phyloP scores from a whole-genome alignment of 2,797 vertebrate genomes.

The Odontamblyopus lacepedii region DNA sequence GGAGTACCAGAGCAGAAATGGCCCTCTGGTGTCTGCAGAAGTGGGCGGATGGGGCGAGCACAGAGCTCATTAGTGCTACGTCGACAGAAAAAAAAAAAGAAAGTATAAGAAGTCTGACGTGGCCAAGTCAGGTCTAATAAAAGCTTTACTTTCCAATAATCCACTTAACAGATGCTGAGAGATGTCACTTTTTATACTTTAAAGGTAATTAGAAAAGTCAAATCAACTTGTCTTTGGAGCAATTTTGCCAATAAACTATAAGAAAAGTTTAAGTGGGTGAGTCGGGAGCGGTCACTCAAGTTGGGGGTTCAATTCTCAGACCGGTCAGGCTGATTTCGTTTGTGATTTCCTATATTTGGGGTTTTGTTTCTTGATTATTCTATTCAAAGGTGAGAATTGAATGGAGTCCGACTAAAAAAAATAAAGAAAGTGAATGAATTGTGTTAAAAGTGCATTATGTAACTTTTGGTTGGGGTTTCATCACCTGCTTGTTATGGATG shows the following conservation, averaged over 20 bases:
- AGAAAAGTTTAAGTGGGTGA: too few species aligned
- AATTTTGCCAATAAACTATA: neutral
- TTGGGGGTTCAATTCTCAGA: neutral
- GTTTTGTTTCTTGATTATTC: too few species aligned
- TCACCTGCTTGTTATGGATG: too few species aligned
- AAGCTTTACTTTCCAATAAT: conserved; percentile 46
- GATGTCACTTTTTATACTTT: neutral
- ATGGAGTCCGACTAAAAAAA: neutral
- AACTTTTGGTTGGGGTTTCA: too few species aligned
- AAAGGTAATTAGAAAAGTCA: too few species aligned
- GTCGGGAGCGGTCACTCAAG: too few species aligned
- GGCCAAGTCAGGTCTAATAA: conserved; percentile 39
- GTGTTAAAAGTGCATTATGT: too few species aligned
- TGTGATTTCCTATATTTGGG: neutral
- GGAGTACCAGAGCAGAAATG: conserved; percentile 53
- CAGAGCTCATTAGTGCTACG: conserved; percentile 66
- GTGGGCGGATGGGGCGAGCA: conserved; percentile 33
- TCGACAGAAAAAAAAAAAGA: conserved; percentile 41
- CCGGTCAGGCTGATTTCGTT: neutral
- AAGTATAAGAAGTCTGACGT: conserved; percentile 53
- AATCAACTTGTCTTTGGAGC: neutral
- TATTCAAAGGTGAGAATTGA: too few species aligned
- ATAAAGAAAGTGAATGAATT: too few species aligned
- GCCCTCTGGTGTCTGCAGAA: conserved; percentile 37
- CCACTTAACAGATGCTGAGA: neutral